Percentiles rank a stretch among this genome's conserved stretches.
Evolutionary conservation across 2,888 invertebrate species (phyloP).

Genomic region (Caenorhabditis sp.): DNA sequence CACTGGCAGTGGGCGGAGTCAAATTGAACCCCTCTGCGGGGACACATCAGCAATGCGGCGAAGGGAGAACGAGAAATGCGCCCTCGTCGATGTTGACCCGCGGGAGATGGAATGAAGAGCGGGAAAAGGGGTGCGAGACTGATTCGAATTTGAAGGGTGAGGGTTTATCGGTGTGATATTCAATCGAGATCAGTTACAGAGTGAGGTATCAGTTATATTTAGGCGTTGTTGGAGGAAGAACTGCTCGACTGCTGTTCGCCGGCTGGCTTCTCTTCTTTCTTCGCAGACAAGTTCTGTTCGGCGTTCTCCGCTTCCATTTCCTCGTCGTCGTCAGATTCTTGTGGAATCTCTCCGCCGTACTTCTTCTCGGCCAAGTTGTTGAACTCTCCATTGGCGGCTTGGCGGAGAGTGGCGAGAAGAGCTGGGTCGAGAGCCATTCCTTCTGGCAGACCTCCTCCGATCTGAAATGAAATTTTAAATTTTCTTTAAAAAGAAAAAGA

Average conservation of each 20-base stretch:
- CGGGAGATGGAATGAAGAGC: neutral
- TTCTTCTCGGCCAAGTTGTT: constrained; percentile 42
- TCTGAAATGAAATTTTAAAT: constrained; percentile 11
- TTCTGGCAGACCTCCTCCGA: constrained; percentile 35
- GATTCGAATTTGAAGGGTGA: neutral
- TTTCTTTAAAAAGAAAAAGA: constrained; percentile 10
- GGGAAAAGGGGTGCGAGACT: neutral
- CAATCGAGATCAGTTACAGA: constrained; percentile 12
- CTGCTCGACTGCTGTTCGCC: constrained; percentile 9
- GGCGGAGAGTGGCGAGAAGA: constrained; percentile 42
- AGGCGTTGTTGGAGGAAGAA: constrained; percentile 20
- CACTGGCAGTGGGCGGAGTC: constrained; percentile 44
- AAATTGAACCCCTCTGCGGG: constrained; percentile 53
- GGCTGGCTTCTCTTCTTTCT: constrained; percentile 4
- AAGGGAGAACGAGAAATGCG: constrained; percentile 3
- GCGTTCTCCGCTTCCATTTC: constrained; percentile 30
- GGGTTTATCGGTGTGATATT: constrained; percentile 9
- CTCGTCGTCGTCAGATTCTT: constrained; percentile 16
- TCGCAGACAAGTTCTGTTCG: neutral
- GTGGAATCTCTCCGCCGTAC: constrained; percentile 38
- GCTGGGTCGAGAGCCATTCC: constrained; percentile 44
- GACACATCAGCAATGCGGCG: constrained; percentile 34
- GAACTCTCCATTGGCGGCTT: constrained; percentile 48
- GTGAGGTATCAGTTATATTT: neutral
- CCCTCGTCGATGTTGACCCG: neutral